phyloP scores from a whole-genome alignment of 2,113 vertebrate species.

The Notothenia rossii region DNA sequence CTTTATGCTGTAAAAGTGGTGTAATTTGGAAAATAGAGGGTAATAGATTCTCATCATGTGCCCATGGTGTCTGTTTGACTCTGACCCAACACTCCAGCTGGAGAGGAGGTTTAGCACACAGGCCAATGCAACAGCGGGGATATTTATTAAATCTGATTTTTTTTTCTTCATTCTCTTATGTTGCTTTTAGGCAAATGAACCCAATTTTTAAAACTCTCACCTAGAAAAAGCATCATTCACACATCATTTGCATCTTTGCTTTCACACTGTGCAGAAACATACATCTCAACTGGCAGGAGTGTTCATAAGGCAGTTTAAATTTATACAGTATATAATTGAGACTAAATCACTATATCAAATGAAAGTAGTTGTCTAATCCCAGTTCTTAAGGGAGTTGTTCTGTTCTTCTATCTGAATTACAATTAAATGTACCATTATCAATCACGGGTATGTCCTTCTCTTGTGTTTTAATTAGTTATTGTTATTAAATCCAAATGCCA shows the following conservation, averaged over 20 bases:
- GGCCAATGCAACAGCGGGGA: conserved; percentile 11
- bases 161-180: not conserved
- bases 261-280: conserved; percentile 10
- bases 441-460: not conserved
- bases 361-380: not conserved
- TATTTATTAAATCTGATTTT: conserved; percentile 17
- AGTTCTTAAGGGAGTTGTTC: not conserved
- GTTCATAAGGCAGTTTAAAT: conserved; percentile 1
- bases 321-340: not conserved
- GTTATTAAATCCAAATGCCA: not conserved
- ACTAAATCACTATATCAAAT: not conserved
- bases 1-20: conserved; percentile 38
- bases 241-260: not conserved
- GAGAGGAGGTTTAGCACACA: conserved; percentile 10
- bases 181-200: not conserved
- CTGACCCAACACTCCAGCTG: conserved; percentile 37
- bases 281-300: conserved; percentile 18
- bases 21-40: conserved; percentile 47
- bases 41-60: conserved; percentile 48
- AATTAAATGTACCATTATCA: not conserved
- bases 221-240: not conserved
- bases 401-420: conserved; percentile 5
- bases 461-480: not conserved
- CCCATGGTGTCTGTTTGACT: conserved; percentile 32
- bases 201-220: not conserved